Conservation (phyloP, 2,797 vertebrate genomes). For the Huso huso region DNA sequence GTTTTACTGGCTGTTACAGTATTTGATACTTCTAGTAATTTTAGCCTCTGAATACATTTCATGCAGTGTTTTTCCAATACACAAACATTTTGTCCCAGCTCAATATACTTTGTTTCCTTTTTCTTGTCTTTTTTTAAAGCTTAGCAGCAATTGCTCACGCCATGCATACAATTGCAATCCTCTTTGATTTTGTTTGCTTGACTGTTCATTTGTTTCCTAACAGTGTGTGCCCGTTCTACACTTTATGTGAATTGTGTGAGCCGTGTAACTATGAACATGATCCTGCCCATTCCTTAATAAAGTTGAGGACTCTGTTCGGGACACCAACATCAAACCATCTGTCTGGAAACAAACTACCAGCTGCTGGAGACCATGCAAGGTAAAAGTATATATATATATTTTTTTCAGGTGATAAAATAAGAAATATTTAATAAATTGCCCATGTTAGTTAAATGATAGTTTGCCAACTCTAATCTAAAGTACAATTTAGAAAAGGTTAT, state of each 20-base stretch:
- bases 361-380: constrained; percentile 58
- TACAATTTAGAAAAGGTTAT: no score
- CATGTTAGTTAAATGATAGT: no score
- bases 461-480: no score
- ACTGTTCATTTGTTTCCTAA: constrained; percentile 1
- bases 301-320: constrained; percentile 73
- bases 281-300: constrained; percentile 77
- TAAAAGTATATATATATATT: constrained; percentile 22
- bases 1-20: no score
- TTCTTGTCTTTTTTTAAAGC: background rate
- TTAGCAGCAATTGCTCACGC: background rate
- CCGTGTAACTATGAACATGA: constrained; percentile 77
- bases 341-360: constrained; percentile 56
- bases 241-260: constrained; percentile 78
- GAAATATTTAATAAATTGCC: no score
- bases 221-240: constrained; percentile 86
- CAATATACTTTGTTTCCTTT: background rate
- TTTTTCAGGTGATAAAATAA: no score
- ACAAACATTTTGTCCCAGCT: no score
- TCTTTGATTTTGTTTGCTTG: constrained; percentile 8
- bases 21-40: no score
- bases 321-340: constrained; percentile 41
- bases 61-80: no score
- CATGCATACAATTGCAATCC: background rate
- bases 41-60: no score